Conservation (phyloP, 30 jellyfish, hydroid and myxozoan genomes). For the Sanderia malayensis region DNA sequence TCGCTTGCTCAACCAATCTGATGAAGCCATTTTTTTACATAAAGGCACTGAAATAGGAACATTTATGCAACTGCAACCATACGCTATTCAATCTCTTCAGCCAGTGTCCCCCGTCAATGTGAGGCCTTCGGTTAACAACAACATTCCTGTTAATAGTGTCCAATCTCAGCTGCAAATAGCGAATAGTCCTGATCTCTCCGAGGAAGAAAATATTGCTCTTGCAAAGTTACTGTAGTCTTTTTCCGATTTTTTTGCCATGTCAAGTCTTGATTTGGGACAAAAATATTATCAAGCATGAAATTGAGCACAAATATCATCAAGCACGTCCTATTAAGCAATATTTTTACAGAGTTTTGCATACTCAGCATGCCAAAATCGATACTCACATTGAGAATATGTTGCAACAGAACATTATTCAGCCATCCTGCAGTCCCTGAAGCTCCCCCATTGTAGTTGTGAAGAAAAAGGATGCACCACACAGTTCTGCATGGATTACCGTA, state of each 20-base stretch:
- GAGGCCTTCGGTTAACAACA: background rate
- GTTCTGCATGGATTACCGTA: constrained; percentile 36
- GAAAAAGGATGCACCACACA: constrained; percentile 10
- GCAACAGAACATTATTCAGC: constrained; percentile 12
- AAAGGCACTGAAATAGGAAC: constrained; percentile 1
- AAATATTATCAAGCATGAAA: background rate
- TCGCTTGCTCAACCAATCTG: background rate
- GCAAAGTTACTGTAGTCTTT: background rate
- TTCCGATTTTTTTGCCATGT: constrained; percentile 16
- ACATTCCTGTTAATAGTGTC: background rate
- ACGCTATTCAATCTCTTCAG: background rate
- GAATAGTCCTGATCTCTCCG: background rate
- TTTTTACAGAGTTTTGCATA: constrained; percentile 22
- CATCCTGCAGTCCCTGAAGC: constrained; percentile 34
- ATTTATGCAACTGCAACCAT: background rate
- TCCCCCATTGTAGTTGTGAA: constrained; percentile 30
- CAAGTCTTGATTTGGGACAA: constrained; percentile 21
- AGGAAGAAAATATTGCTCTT: background rate
- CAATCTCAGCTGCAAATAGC: background rate
- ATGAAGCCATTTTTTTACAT: background rate
- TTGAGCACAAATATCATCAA: constrained; percentile 23
- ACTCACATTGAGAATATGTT: constrained; percentile 16
- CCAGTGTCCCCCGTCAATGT: background rate
- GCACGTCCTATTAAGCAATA: constrained; percentile 38
- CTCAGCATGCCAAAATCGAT: constrained; percentile 23